phyloP scores from a whole-genome alignment of 2,797 vertebrate genomes.

The Menidia menidia region DNA sequence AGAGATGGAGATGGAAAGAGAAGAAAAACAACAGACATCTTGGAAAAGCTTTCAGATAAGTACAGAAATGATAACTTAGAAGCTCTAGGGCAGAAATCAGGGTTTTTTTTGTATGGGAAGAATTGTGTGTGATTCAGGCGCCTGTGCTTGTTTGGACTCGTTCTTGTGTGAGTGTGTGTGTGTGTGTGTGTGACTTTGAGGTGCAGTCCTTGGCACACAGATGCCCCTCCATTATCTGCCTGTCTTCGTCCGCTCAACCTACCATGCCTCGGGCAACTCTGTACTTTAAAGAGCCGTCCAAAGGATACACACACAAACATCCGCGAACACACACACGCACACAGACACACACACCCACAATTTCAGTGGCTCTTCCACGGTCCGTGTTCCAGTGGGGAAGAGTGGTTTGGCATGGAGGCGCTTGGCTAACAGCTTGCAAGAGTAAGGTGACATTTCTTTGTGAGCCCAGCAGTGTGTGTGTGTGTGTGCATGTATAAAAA shows the following conservation, averaged over 20 bases:
- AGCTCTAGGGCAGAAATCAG: constrained; percentile 64
- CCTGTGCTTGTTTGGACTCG: constrained; percentile 25
- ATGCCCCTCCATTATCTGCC: constrained; percentile 82
- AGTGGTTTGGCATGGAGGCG: constrained; percentile 91
- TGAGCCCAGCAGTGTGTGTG: constrained; percentile 86
- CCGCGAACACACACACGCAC: constrained; percentile 25
- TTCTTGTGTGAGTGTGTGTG: constrained; percentile 61
- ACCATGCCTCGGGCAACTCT: constrained; percentile 92
- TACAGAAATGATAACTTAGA: constrained; percentile 67
- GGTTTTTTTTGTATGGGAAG: constrained; percentile 45
- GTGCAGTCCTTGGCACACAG: constrained; percentile 84
- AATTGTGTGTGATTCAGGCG: constrained; percentile 43
- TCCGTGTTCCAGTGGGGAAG: constrained; percentile 89
- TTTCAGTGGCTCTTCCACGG: constrained; percentile 36
- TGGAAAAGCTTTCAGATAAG: constrained; percentile 75
- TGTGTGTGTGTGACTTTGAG: constrained; percentile 83
- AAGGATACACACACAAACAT: constrained; percentile 71
- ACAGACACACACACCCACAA: neutral
- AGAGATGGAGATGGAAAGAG: constrained; percentile 28
- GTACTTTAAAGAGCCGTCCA: constrained; percentile 94
- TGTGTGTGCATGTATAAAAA: constrained; percentile 55
- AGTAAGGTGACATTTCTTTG: constrained; percentile 98
- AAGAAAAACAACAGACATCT: constrained; percentile 59
- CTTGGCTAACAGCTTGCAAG: constrained; percentile 95
- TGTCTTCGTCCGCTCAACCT: constrained; percentile 88